Conservation (phyloP, 2,797 vertebrate species). For the Mormyrops attenuatus region DNA sequence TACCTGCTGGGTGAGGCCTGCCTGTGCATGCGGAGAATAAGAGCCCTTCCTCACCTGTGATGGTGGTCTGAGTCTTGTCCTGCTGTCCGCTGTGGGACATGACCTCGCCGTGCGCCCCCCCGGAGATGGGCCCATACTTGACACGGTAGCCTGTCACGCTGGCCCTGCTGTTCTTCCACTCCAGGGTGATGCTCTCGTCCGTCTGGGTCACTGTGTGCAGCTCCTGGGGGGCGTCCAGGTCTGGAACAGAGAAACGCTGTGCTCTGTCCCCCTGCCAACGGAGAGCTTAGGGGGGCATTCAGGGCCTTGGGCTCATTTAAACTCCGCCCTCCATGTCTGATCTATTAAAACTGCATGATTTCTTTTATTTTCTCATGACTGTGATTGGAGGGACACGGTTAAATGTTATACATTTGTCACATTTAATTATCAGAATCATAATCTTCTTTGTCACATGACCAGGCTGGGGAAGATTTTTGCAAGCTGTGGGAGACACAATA, state of each 20-base stretch:
- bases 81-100: slow-evolving; percentile 71
- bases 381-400: not conserved
- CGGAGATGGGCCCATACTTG: slow-evolving; percentile 89
- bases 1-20: not conserved
- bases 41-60: slow-evolving; percentile 67
- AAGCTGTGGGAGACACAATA: not conserved
- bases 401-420: not conserved
- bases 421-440: not conserved
- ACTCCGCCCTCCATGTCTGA: not conserved
- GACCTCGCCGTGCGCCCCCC: slow-evolving; percentile 82
- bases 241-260: slow-evolving; percentile 50
- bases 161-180: slow-evolving; percentile 86
- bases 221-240: slow-evolving; percentile 83
- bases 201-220: slow-evolving; percentile 77
- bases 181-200: slow-evolving; percentile 83
- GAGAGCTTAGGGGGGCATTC: not conserved
- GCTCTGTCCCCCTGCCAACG: not conserved
- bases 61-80: slow-evolving; percentile 74
- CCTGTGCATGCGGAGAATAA: not conserved
- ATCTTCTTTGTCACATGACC: not conserved
- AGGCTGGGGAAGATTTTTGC: not conserved
- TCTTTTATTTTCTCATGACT: not conserved
- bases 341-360: not conserved
- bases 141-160: slow-evolving; percentile 78
- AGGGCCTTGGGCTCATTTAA: not conserved